Evolutionary conservation across 92 coral and sea anemone species (phyloP), one percentile per base, ranked within the genome.

Genomic region (Chrysogorgia sp.): DNA sequence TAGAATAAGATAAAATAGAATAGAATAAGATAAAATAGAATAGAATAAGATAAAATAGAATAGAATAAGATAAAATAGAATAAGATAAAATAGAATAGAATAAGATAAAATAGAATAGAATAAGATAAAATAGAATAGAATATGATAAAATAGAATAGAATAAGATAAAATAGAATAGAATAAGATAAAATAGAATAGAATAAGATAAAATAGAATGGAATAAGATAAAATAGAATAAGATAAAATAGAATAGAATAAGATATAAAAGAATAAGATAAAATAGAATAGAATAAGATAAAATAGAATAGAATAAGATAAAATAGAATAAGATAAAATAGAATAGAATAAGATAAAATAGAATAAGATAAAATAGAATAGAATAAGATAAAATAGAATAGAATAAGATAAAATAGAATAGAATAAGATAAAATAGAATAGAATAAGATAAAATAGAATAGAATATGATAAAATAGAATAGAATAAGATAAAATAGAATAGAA

Each of bases 21-120:
- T n/a, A n/a, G n/a, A n/a, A n/a, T n/a, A n/a, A n/a, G n/a, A n/a
- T n/a, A n/a, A n/a, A n/a, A n/a, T 43, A 43, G 50, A 17, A 17
- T 43, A 43, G 9, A 9, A 43, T 43, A 43, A 17, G 50, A 43
- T 43, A 43, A 60, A 30, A 10, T 10, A 60, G 67, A 7, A 60
- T 10, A 60, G 24, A 30, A 60, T 60, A 60, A 30, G 67, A 60
- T 60, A 60, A 2, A 30, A 10, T 13, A 60, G 67, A 30, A 60
- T 60, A 60, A 7, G 67, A 60, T 31, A 60, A 30, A 30, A 60
- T 13, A 60, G 24, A 30, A 60, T 25, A 19, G 67, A 10, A 60
- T 60, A 60, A 31, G 67, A 25, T 60, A 10, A 30, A 31, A 10
- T 13, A 60, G 2, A 17, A 60, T 2, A 10, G 67, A 7, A 60